Base-by-base conservation (phyloP, 2,888 invertebrate genomes). In the Agonopterix arenella region DNA sequence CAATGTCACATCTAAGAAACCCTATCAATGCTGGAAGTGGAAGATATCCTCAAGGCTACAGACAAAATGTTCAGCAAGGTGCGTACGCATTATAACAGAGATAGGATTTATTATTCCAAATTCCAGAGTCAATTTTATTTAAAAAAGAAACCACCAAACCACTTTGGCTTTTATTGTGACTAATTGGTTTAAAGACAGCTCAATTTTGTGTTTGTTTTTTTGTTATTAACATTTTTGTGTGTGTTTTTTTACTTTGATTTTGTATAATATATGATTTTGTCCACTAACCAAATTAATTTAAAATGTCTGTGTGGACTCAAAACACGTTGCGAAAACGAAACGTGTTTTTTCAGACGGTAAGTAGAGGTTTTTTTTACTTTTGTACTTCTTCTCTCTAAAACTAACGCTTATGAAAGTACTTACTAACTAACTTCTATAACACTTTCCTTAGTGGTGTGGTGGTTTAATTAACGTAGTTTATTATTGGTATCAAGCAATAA, bases 41-140 rank as follows among this genome's bases (percentile, higher is more conserved):
- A 47, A 67, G 90, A 64, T 84, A 84, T 58, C 86, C 86, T 0
- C 84, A 76, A 51, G 89, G 88, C 62, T 86, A 88, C 65, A 73
- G 89, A 56, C 89, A 80, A 53, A 88, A 88, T 57, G 80, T 78
- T 60, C 89, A 86, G 54, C 90, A 90, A 90, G 90, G 90, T 90
- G 82, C 80, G 85, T 88, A 73, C 75, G 73, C 74, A 69, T 63
- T 64, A 56, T 53, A 53, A 47, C 56, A 57, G 81, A 84, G 80
- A 83, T 80, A 81, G 81, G 79, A 77, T 80, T 72, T 66, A 56
- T 53, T 28, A 58, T 52, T 61, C 66, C 70, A 73, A 66, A 66
- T 64, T 60, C 0, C 8, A 54, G 46, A 51, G 50, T 44, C 28
- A 45, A 16, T 8, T 55, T 16, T 44, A 8, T 56, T 52, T 53